A percentile compares a stretch with the other conserved stretches of the same genome.
phyloP scores from a whole-genome alignment of 1,140 invertebrate genomes.

The Marisa cornuarietis region DNA sequence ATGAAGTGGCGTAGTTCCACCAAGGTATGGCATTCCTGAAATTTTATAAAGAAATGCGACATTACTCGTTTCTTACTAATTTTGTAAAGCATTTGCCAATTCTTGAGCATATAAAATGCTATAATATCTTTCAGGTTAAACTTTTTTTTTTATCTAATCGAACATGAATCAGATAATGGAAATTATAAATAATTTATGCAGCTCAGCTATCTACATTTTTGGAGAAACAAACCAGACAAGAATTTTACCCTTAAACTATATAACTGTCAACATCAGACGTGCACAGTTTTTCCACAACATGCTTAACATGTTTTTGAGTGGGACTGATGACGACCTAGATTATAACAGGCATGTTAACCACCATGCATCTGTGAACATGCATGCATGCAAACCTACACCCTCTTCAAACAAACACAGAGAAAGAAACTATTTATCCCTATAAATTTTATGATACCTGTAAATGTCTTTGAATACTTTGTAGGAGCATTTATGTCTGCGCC shows the following conservation, averaged over 20 bases:
- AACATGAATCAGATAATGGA: not conserved
- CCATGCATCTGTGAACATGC: too few relatives aligned
- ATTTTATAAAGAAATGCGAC: not conserved
- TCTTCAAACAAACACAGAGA: too few relatives aligned
- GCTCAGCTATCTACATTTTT: too few relatives aligned
- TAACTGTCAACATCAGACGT: too few relatives aligned
- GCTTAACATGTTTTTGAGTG: too few relatives aligned
- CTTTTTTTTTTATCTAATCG: not conserved
- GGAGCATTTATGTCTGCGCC: constrained; percentile 56
- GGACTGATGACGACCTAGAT: too few relatives aligned
- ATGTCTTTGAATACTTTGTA: constrained; percentile 62
- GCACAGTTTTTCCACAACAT: too few relatives aligned
- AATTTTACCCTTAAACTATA: too few relatives aligned
- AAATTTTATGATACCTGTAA: constrained; percentile 45
- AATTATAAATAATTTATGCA: not conserved
- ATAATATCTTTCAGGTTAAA: not conserved
- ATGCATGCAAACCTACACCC: too few relatives aligned
- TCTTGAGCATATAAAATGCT: not conserved
- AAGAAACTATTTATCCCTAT: too few relatives aligned
- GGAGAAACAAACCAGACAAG: too few relatives aligned
- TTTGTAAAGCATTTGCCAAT: not conserved
- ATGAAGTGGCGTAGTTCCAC: constrained; percentile 57
- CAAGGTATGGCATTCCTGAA: constrained; percentile 52
- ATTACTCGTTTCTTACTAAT: not conserved
- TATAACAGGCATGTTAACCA: too few relatives aligned